phyloP scores from a whole-genome alignment of 1,140 invertebrate species.

The Macrobrachium nipponense region DNA sequence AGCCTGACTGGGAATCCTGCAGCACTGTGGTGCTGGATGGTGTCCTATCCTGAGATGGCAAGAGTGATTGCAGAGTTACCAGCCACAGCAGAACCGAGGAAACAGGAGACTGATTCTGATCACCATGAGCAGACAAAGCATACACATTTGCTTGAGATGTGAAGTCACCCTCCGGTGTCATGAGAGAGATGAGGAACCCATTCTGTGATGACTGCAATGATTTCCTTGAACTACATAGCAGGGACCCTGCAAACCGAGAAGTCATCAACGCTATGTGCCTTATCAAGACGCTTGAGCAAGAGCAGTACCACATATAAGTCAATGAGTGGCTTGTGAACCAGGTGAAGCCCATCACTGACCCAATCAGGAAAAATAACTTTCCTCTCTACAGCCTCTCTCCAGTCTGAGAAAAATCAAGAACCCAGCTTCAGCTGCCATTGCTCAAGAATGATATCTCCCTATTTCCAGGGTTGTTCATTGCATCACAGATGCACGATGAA shows the following conservation, averaged over 20 bases:
- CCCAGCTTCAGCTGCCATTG: neutral
- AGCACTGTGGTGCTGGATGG: slow-evolving; percentile 28
- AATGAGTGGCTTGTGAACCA: no score
- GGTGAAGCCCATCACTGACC: slow-evolving; percentile 4
- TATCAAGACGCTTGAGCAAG: neutral
- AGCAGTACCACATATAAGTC: slow-evolving; percentile 20
- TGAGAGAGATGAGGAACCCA: no score
- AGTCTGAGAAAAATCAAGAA: slow-evolving; percentile 14
- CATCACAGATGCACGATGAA: slow-evolving; percentile 28
- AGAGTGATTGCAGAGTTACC: slow-evolving; percentile 25
- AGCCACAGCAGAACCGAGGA: no score
- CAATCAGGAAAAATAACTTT: slow-evolving; percentile 11
- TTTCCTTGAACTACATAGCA: slow-evolving; percentile 13
- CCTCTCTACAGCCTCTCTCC: slow-evolving; percentile 30
- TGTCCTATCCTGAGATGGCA: slow-evolving; percentile 7
- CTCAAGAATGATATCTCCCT: slow-evolving; percentile 27
- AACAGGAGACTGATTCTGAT: neutral
- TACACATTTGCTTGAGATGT: neutral
- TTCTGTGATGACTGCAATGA: no score
- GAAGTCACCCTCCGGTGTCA: neutral
- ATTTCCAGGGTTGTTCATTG: slow-evolving; percentile 18
- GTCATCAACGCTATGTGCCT: slow-evolving; percentile 2
- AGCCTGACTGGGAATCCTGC: slow-evolving; percentile 11
- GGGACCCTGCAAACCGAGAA: neutral
- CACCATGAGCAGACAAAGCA: slow-evolving; percentile 9